Evolutionary conservation across 2,113 vertebrate genomes (phyloP).

Genomic region (Tragelaphus imberbis): DNA sequence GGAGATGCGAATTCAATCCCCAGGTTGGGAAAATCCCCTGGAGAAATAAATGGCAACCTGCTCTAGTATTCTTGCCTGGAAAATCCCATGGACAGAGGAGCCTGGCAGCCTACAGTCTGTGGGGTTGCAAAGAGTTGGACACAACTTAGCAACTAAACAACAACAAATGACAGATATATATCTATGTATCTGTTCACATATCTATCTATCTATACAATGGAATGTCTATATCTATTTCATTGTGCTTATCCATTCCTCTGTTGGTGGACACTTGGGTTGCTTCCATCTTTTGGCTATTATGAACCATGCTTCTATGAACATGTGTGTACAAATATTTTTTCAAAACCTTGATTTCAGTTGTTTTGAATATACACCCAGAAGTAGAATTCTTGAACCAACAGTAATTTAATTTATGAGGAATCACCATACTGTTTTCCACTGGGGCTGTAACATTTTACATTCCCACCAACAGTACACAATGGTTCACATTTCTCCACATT

Average conservation of each 20-base stretch:
- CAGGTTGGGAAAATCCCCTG: background rate
- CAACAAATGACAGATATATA: background rate
- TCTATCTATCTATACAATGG: background rate
- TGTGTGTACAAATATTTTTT: background rate
- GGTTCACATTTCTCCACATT: background rate
- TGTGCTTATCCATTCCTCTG: background rate
- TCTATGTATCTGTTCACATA: background rate
- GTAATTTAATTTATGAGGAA: background rate
- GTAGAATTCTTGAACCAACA: background rate
- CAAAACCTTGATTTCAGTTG: background rate
- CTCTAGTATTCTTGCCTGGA: background rate
- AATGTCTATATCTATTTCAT: background rate
- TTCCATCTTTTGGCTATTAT: background rate
- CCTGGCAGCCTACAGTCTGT: background rate
- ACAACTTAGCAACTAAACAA: background rate
- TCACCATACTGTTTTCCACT: background rate
- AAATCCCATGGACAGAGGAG: background rate
- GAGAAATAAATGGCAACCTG: background rate
- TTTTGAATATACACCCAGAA: background rate
- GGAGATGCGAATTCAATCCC: background rate
- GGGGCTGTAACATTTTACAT: background rate
- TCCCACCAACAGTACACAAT: background rate
- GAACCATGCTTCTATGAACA: background rate
- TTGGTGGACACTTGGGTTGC: background rate
- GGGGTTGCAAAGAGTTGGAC: background rate